Conservation (phyloP, 2,113 vertebrate species). For the Nothoprocta pentlandii region DNA sequence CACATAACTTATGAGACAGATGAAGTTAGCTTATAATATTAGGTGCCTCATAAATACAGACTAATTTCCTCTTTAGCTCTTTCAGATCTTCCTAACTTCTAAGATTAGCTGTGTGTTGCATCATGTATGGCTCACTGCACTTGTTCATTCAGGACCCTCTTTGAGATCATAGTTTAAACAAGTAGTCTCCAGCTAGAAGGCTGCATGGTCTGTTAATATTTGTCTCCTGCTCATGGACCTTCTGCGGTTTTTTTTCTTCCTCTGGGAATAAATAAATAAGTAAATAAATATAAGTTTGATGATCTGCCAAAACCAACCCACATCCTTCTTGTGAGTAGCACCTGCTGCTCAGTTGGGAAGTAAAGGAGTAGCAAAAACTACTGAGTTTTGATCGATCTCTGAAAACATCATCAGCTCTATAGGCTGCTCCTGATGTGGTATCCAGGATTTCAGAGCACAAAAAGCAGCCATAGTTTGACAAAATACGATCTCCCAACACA, state of each 20-base stretch:
- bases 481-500: slow-evolving; percentile 16
- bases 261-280: neutral
- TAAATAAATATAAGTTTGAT: neutral
- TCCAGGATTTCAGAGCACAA: neutral
- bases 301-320: neutral
- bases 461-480: neutral
- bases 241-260: neutral
- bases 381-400: neutral
- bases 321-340: neutral
- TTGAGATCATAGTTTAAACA: neutral
- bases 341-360: neutral
- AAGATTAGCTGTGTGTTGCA: fast-evolving
- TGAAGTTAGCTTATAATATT: neutral
- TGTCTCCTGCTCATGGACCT: neutral
- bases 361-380: neutral
- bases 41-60: neutral
- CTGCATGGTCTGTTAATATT: neutral
- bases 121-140: neutral
- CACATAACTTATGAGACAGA: neutral
- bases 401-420: neutral
- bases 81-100: neutral
- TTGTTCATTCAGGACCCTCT: neutral
- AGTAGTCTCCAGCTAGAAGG: neutral
- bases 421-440: neutral
- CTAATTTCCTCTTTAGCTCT: neutral